Evolutionary conservation across 2,113 vertebrate genomes (phyloP), one percentile per base, ranked within the genome.

Genomic region (Ascaphus truei): DNA sequence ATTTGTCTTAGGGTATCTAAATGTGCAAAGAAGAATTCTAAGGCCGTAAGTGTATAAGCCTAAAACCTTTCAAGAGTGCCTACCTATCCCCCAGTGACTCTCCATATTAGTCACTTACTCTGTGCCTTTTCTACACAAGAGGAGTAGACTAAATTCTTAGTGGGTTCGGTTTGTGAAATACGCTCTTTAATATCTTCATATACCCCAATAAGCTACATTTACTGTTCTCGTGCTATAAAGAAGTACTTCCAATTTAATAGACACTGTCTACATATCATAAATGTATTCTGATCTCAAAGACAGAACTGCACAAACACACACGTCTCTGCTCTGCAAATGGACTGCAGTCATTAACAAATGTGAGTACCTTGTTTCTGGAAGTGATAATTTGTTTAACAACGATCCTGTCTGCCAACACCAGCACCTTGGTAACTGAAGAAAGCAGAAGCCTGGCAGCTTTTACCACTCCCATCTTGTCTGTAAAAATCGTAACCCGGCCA

Each of bases 341-440:
- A 31, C 56, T 45, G 12, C 29, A 51, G 12, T 48, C 3, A 50
- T 58, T 68, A 64, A 65, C 25, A 62, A 25, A 6, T 15, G 2
- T 36, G 72, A 81, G 67, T 87, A 98, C 97, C 93, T 98, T 98
- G 86, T 95, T 98, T 79, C 95, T 94, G 7, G 97, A 98, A 63
- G 89, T 86, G 85, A 97, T 92, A 83, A 99, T 98, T 82, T 99
- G 97, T 72, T 99, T 99, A 85, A 99, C 94, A 76, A 98, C 96
- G 39, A 99, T 95, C 78, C 91, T 92, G 81, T 99, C 97, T 15
- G 96, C 97, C 64, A 99, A 78, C 51, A 99, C 91, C 77, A 99
- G 83, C 67, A 99, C 97, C 81, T 97, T 98, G 10, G 97, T 98
- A 83, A 99, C 96, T 1, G 97, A 98, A 43, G 97, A 98, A 26